Conservation (phyloP, 2,888 invertebrate genomes). For the Phalangium opilio region DNA sequence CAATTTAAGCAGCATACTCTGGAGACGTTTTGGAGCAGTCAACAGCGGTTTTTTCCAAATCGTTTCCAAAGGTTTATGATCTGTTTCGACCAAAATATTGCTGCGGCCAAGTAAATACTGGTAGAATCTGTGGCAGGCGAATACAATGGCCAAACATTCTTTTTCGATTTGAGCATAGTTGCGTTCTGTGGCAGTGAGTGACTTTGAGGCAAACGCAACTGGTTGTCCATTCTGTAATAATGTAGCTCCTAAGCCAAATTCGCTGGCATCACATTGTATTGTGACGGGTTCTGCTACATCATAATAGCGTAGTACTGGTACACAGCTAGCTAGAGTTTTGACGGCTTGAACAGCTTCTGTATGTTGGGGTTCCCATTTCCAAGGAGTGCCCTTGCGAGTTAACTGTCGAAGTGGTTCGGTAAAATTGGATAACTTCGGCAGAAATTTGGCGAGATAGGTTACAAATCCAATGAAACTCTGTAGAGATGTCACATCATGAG, state of each 20-base stretch:
- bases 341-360: conserved; percentile 4
- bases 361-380: conserved; percentile 1
- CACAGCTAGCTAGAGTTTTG: conserved; percentile 1
- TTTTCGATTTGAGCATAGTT: conserved; percentile 12
- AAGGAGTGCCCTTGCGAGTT: background rate
- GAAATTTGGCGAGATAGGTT: conserved; percentile 9
- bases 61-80: background rate
- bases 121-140: too few relatives aligned
- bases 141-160: conserved; percentile 5
- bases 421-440: background rate
- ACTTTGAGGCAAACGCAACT: conserved; percentile 3
- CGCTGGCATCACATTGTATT: conserved; percentile 5
- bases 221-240: conserved; percentile 4
- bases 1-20: conserved; percentile 1
- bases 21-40: conserved; percentile 1
- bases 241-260: conserved; percentile 2
- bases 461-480: conserved; percentile 12
- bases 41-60: conserved; percentile 1
- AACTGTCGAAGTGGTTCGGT: background rate
- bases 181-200: conserved; percentile 6
- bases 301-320: conserved; percentile 7
- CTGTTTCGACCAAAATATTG: too few relatives aligned
- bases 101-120: too few relatives aligned
- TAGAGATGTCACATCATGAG: conserved; percentile 4
- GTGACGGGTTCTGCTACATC: conserved; percentile 4